phyloP scores from a whole-genome alignment of 64 coral and sea anemone species.

The Montipora cactus region DNA sequence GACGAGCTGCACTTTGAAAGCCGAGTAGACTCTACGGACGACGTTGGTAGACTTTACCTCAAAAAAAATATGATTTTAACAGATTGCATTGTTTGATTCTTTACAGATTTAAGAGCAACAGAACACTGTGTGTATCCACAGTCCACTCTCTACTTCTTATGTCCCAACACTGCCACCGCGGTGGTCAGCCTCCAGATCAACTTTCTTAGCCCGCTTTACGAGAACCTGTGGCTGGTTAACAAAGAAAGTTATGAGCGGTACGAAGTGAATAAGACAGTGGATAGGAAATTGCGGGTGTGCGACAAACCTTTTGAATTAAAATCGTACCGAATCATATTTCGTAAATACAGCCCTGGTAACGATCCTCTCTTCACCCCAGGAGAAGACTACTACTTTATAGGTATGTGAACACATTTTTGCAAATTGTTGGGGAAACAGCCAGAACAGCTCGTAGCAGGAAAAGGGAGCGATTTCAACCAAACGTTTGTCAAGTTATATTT shows the following conservation, averaged over 20 bases:
- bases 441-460: too few species aligned
- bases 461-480: too few species aligned
- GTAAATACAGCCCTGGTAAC: slow-evolving; percentile 34
- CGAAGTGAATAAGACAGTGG: slow-evolving; percentile 1
- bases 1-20: too few species aligned
- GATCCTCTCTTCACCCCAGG: slow-evolving; percentile 70
- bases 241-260: slow-evolving; percentile 63
- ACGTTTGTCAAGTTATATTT: too few species aligned
- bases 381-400: slow-evolving; percentile 90
- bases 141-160: slow-evolving; percentile 74
- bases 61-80: not conserved
- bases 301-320: slow-evolving; percentile 68
- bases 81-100: not conserved
- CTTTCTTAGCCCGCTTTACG: slow-evolving; percentile 58
- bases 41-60: too few species aligned
- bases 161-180: slow-evolving; percentile 67
- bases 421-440: too few species aligned
- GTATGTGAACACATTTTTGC: slow-evolving; percentile 13
- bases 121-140: slow-evolving; percentile 56
- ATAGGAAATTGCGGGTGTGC: slow-evolving; percentile 55
- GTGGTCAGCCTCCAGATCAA: slow-evolving; percentile 24
- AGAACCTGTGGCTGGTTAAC: slow-evolving; percentile 86
- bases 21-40: too few species aligned
- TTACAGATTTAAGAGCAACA: slow-evolving; percentile 55
- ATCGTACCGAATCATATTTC: slow-evolving; percentile 71